phyloP scores from a whole-genome alignment of 2,797 vertebrate species.

The Nasua narica region DNA sequence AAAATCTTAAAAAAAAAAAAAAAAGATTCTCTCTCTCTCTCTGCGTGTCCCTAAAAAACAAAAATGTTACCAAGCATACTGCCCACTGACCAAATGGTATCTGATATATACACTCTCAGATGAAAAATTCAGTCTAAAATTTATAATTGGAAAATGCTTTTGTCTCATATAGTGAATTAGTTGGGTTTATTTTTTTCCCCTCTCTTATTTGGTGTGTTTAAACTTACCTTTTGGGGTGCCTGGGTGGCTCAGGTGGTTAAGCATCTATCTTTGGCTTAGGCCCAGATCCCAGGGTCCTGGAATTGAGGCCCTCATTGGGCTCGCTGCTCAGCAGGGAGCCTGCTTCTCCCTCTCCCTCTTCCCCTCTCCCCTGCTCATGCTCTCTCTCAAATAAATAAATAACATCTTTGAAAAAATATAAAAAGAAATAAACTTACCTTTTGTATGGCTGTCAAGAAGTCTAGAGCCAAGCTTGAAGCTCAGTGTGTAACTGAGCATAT shows the following conservation, averaged over 20 bases:
- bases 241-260: neutral
- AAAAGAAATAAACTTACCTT: neutral
- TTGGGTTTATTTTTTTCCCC: neutral
- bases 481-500: no score
- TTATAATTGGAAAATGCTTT: neutral
- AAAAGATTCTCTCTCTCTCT: neutral
- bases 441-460: neutral
- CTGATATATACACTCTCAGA: neutral
- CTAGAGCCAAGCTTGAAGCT: neutral
- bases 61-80: neutral
- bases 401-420: no score
- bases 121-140: slow-evolving; percentile 4
- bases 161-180: neutral
- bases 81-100: neutral
- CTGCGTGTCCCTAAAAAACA: fast-evolving
- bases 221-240: neutral
- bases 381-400: no score
- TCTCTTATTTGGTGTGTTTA: neutral
- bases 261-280: neutral
- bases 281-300: neutral
- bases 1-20: no score
- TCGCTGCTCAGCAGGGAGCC: neutral
- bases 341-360: neutral
- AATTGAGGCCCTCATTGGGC: neutral
- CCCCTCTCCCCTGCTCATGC: neutral